Evolutionary conservation across 2,113 vertebrate species (phyloP), one percentile per base, ranked within the genome.

Genomic region (Amphilophus citrinellus): DNA sequence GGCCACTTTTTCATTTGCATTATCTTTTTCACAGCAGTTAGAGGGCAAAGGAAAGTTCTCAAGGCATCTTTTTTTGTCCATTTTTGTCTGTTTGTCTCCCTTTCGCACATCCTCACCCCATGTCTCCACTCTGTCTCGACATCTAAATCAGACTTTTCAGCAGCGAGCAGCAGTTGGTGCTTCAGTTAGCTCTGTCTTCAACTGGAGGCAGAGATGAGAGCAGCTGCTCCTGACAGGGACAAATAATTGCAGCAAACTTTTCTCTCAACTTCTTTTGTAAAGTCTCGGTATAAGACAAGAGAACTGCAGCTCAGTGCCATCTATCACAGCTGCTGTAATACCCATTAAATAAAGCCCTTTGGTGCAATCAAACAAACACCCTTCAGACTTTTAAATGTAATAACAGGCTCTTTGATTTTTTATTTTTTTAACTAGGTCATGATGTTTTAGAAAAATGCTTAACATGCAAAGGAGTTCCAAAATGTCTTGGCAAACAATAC

Each of bases 1-100:
- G 87, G 86, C 88, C 42, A 84, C 76, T 80, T 83, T 90, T 90
- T 61, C 86, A 89, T 88, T 89, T 76, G 32, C 76, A 87, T 91
- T 92, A 93, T 91, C 85, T 92, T 47, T 84, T 76, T 78, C 71
- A 85, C 84, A 77, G 39, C 81, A 80, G 59, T 80, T 24, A 71
- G 78, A 84, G 50, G 30, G n/a, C 53, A 85, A 57, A 42, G 32
- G 10, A 79, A 84, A 85, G 71, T 60, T 90, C 87, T 90, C 71
- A 77, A 89, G 90, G 88, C 87, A 80, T 82, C 27, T 24, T 76
- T 79, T 62, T 79, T 27, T 20, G 77, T 79, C 63, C 47, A 24
- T 78, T 78, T 81, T 77, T 76, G 47, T 78, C 77, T 77, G 3
- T 71, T 24, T 57, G 30, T 82, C 37, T 30, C 9, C 42, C 61